Evolutionary conservation across 1,140 invertebrate genomes (phyloP).

Genomic region (Venturia canescens): DNA sequence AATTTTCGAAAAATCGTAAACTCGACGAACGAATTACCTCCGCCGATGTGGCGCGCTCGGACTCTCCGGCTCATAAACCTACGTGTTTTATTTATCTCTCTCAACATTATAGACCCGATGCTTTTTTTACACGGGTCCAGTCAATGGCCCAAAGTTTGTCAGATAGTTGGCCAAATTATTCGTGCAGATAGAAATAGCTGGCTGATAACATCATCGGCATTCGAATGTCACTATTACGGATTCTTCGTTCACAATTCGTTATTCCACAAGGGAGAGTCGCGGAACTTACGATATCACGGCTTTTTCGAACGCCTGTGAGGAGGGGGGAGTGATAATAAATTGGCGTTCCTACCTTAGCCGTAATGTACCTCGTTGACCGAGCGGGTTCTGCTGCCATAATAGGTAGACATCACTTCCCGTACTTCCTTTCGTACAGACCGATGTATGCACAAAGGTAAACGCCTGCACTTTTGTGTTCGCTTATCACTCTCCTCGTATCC

Average conservation of each 20-base stretch:
- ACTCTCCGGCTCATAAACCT: not conserved
- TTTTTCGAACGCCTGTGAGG: not conserved
- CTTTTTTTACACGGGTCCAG: not conserved
- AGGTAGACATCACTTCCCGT: conserved; percentile 72
- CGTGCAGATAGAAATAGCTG: too few relatives aligned
- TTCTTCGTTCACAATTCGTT: too few relatives aligned
- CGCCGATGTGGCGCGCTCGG: not conserved
- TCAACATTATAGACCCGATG: not conserved
- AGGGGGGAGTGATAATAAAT: not conserved
- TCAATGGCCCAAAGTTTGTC: not conserved
- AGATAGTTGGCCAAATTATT: too few relatives aligned
- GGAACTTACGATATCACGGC: too few relatives aligned
- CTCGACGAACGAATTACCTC: conserved; percentile 25
- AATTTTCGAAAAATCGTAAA: conserved; percentile 36
- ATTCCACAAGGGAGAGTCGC: too few relatives aligned
- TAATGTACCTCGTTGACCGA: conserved; percentile 67
- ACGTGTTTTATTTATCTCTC: not conserved
- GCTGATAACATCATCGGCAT: too few relatives aligned
- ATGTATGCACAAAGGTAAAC: not conserved
- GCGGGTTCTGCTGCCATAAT: conserved; percentile 73
- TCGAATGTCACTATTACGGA: too few relatives aligned
- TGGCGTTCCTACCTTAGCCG: conserved; percentile 66
- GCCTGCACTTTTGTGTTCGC: not conserved
- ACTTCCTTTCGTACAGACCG: conserved; percentile 9
- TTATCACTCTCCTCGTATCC: conserved; percentile 25